Evolutionary conservation across 30 jellyfish, hydroid and myxozoan species (phyloP).

Genomic region (Turritopsis dohrnii): DNA sequence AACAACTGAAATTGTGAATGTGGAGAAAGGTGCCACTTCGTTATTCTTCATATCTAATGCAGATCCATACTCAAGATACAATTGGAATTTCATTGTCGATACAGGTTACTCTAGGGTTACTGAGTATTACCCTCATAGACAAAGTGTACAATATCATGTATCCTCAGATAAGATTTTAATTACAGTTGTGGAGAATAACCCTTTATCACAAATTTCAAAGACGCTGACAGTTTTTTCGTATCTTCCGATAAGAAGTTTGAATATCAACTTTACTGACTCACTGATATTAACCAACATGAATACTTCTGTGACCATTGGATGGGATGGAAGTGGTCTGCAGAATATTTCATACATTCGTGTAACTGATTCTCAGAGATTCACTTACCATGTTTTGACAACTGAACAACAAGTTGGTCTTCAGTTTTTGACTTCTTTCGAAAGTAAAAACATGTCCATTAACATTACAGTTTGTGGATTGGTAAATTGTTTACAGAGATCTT

Average conservation of each 20-base stretch:
- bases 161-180: neutral
- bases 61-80: neutral
- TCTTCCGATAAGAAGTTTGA: neutral
- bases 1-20: neutral
- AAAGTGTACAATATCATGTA: neutral
- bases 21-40: neutral
- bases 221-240: neutral
- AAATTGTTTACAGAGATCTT: neutral
- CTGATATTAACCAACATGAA: neutral
- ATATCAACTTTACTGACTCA: neutral
- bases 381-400: neutral
- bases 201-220: neutral
- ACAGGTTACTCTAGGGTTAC: neutral
- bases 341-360: neutral
- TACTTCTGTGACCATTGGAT: neutral
- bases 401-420: neutral
- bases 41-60: neutral
- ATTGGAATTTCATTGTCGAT: neutral
- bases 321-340: neutral
- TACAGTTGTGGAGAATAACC: neutral
- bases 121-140: neutral
- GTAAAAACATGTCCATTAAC: neutral
- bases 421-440: neutral
- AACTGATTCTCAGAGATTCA: neutral
- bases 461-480: neutral